Conservation (phyloP, 2,113 vertebrate species). For the Pycnonotus jocosus region DNA sequence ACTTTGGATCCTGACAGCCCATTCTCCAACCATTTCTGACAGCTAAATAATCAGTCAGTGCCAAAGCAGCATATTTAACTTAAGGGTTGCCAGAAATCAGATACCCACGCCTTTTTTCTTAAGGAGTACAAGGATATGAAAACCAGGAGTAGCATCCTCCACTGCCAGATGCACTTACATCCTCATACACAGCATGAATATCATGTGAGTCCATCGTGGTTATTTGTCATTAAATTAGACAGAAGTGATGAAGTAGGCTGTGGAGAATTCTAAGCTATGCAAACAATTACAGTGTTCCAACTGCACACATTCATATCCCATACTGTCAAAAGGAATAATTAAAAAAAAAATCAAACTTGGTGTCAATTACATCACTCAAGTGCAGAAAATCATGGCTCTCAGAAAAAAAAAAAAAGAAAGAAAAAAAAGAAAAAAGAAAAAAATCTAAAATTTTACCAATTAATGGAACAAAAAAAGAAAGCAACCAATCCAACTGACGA, state of each 20-base stretch:
- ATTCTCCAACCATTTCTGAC: neutral
- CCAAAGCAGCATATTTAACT: constrained; percentile 26
- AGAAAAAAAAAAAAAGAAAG: neutral
- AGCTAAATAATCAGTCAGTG: neutral
- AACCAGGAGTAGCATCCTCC: neutral
- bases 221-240: constrained; percentile 8
- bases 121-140: neutral
- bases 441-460: neutral
- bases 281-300: neutral
- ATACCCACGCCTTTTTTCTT: neutral
- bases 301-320: neutral
- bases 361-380: neutral
- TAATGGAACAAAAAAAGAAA: neutral
- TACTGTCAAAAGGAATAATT: neutral
- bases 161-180: neutral
- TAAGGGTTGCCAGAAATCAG: neutral
- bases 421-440: neutral
- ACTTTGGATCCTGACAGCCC: constrained; percentile 8
- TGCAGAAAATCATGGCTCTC: neutral
- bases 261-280: neutral
- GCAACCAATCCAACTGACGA: neutral
- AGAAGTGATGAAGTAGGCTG: neutral
- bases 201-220: neutral
- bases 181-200: neutral
- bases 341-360: neutral